Conservation (phyloP, 2,888 invertebrate genomes). For the Hofmannophila pseudospretella region DNA sequence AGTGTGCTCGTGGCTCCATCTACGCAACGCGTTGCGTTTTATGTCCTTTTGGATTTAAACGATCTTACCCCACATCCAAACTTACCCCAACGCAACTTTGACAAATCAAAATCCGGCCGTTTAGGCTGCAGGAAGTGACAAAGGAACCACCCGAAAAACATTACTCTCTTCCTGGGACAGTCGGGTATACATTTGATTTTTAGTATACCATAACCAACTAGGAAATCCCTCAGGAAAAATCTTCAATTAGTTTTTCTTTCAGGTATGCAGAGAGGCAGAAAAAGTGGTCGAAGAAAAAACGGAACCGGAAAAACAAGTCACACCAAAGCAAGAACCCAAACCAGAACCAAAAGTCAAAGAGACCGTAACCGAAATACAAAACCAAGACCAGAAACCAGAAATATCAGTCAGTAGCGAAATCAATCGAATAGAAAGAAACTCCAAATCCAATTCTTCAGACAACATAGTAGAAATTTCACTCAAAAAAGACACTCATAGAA, state of each 20-base stretch:
- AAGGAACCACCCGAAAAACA: too few species aligned
- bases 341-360: conserved; percentile 15
- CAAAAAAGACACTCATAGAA: not conserved
- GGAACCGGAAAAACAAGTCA: conserved; percentile 24
- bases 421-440: not conserved
- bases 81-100: too few species aligned
- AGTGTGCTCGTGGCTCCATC: too few species aligned
- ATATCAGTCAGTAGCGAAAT: not conserved
- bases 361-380: not conserved
- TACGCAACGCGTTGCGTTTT: too few species aligned
- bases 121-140: too few species aligned
- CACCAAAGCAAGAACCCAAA: conserved; percentile 18
- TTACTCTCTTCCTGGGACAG: too few species aligned
- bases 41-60: too few species aligned
- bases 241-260: conserved; percentile 6
- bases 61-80: too few species aligned
- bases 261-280: conserved; percentile 69
- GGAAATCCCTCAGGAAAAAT: too few species aligned
- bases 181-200: too few species aligned
- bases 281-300: conserved; percentile 60
- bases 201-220: too few species aligned
- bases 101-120: too few species aligned
- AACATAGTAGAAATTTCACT: not conserved
- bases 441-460: conserved; percentile 1
- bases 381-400: not conserved